Evolutionary conservation across 2,113 vertebrate species (phyloP).

Genomic region (Notechis scutatus): DNA sequence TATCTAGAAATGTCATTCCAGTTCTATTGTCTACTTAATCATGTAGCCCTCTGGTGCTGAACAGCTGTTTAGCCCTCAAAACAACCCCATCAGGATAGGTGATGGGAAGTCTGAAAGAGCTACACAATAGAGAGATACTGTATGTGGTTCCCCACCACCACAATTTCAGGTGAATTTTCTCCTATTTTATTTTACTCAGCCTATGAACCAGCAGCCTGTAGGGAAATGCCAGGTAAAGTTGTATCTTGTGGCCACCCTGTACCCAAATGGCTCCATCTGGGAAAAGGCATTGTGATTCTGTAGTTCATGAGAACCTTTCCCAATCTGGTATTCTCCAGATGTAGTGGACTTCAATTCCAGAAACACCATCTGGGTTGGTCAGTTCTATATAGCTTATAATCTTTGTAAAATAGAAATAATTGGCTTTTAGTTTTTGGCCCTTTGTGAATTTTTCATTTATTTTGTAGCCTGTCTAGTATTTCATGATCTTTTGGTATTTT

Average conservation of each 20-base stretch:
- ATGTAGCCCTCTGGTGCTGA: background rate
- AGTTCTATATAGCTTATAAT: background rate
- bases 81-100: background rate
- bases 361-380: background rate
- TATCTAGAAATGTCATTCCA: constrained; percentile 88
- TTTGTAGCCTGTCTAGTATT: background rate
- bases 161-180: background rate
- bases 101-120: background rate
- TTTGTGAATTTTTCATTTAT: background rate
- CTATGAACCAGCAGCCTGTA: background rate
- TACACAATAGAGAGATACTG: background rate
- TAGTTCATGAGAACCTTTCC: background rate
- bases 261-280: background rate
- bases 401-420: background rate
- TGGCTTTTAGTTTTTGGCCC: background rate
- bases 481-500: background rate
- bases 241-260: background rate
- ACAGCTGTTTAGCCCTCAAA: background rate
- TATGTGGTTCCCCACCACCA: background rate
- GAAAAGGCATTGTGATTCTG: background rate
- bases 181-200: background rate
- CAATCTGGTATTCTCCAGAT: background rate
- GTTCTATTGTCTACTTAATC: constrained; percentile 77
- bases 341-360: background rate
- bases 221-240: background rate